Percentiles rank a stretch among this genome's conserved stretches.
Evolutionary conservation across 2,797 vertebrate genomes (phyloP).

Genomic region (Lutjanus campechanus): DNA sequence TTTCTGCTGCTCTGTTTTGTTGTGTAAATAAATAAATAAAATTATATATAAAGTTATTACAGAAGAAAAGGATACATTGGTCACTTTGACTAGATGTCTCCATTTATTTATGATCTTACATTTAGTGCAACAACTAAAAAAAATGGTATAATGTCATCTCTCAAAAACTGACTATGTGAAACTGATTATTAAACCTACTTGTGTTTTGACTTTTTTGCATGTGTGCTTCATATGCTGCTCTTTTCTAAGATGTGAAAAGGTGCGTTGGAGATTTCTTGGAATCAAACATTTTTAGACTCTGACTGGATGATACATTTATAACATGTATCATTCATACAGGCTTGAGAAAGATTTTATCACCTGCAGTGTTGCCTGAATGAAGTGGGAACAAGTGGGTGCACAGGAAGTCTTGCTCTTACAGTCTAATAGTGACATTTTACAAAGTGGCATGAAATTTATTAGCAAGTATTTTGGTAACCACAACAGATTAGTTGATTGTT

Average conservation of each 20-base stretch:
- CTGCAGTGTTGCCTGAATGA: not conserved
- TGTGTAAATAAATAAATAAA: too few species aligned
- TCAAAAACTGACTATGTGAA: not conserved
- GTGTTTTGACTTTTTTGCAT: too few species aligned
- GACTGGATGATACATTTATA: not conserved
- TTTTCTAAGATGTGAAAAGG: not conserved
- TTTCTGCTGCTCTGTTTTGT: too few species aligned
- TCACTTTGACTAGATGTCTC: not conserved
- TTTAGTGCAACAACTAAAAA: not conserved
- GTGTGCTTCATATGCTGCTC: not conserved
- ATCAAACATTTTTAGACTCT: not conserved
- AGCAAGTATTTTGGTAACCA: not conserved
- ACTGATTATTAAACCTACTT: not conserved
- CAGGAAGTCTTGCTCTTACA: constrained; percentile 39
- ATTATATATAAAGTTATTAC: not conserved
- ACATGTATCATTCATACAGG: not conserved
- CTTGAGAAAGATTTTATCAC: constrained; percentile 18
- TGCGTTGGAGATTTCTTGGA: not conserved
- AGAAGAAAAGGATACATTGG: not conserved
- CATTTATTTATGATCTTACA: not conserved
- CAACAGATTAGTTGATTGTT: not conserved
- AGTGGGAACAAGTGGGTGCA: not conserved
- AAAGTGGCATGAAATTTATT: not conserved
- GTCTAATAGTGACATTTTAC: not conserved
- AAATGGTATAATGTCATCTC: not conserved